phyloP scores from a whole-genome alignment of 1,140 invertebrate genomes.

The Panagrolaimus sp. region DNA sequence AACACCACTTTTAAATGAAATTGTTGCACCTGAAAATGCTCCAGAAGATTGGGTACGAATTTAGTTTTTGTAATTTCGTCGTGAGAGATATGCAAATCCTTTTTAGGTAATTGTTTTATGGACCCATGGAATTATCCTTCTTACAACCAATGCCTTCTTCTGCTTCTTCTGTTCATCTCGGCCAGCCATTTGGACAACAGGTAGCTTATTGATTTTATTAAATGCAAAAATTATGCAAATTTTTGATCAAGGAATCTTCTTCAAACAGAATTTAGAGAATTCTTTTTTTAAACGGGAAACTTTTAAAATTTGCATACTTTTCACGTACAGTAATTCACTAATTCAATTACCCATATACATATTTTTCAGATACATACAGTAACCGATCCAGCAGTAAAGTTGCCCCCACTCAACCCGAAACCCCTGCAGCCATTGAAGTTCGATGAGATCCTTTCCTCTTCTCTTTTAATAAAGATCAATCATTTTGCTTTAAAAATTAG shows the following conservation, averaged over 20 bases:
- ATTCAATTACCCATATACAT: too few relatives aligned
- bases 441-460: not conserved
- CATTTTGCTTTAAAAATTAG: too few relatives aligned
- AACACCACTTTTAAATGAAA: constrained; percentile 48
- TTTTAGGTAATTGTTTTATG: constrained; percentile 42
- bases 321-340: too few relatives aligned
- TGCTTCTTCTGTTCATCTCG: constrained; percentile 45
- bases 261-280: too few relatives aligned
- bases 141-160: constrained; percentile 51
- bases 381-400: constrained; percentile 15
- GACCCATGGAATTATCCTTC: constrained; percentile 49
- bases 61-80: too few relatives aligned
- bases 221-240: too few relatives aligned
- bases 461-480: too few relatives aligned
- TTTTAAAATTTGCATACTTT: too few relatives aligned
- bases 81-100: too few relatives aligned
- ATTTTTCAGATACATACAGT: not conserved
- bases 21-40: constrained; percentile 51
- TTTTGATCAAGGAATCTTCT: too few relatives aligned
- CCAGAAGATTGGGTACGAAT: constrained; percentile 19
- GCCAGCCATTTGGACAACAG: constrained; percentile 49
- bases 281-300: too few relatives aligned
- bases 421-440: not conserved
- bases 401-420: not conserved
- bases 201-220: too few relatives aligned